Base-by-base conservation (phyloP, 2,888 invertebrate genomes). In the Ochropacha duplaris region DNA sequence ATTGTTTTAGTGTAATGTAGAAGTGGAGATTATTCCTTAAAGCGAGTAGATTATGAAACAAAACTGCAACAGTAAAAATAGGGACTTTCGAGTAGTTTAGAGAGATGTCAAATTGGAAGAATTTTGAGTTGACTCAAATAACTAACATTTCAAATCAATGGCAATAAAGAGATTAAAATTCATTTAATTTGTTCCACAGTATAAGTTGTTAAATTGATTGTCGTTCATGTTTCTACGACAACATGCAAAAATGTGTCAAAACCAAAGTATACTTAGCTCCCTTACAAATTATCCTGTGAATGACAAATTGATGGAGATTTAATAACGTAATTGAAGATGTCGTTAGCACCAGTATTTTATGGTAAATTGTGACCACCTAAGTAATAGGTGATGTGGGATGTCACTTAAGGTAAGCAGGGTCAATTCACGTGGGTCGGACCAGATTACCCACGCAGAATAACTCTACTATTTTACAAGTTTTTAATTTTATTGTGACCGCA, bases 351-450 rank as follows among this genome's bases (percentile, higher is more conserved):
- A 16, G 9, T 19, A 9, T 6, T 44, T 44, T 44, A 44, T 19
- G 19, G 44, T 9, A 1, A 14, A 19, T 9, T 19, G 44, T 19
- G 44, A 39, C 39, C 39, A 39, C 16, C 31, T n/a, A n/a, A 39
- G 16, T n/a, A 39, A 16, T n/a, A 44, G 54, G 28, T 54, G 39
- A 28, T 28, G 51, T 50, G 36, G 26, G 28, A 49, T 51, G 55
- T 58, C 55, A 58, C 52, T 55, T 44, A 44, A 44, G 19, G 44
- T 19, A 44, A 9, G 16, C 44, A 44, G 44, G 44, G 44, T 44
- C 44, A 44, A 19, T 44, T 9, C 19, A 14, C 44, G 44, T 44
- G 44, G 44, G 44, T 44, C 19, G 44, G 19, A 44, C 44, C 44
- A 44, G 44, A 44, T 44, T 44, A 44, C 44, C 44, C 44, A 44